These are phyloP conservation scores for Oreochromis niloticus DNA, from an alignment of 2,113 vertebrate species.

Conservation along the genomic window DNA sequence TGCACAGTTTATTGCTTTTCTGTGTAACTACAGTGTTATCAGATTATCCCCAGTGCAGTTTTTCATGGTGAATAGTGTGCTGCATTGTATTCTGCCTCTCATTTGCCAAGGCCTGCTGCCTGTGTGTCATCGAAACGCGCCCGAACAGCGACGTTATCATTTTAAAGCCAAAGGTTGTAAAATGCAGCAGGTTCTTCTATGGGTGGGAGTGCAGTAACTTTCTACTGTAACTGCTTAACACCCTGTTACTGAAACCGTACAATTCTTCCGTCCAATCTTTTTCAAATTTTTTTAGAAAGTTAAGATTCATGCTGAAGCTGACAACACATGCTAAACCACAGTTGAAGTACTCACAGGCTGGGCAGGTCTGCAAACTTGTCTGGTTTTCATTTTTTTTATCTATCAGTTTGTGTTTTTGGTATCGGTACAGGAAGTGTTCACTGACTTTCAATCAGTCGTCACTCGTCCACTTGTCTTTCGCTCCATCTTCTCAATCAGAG, in stretches of 20 bases:
- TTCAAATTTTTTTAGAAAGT: background rate
- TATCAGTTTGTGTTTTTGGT: background rate
- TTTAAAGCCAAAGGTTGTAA: background rate
- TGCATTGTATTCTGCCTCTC: background rate
- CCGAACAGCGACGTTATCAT: background rate
- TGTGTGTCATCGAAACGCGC: background rate
- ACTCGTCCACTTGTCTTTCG: background rate
- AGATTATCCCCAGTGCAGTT: conserved; percentile 36
- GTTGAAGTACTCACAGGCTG: background rate
- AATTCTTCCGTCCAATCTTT: background rate
- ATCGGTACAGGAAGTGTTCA: background rate
- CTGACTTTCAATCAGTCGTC: background rate
- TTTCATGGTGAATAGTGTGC: conserved; percentile 12
- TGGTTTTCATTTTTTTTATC: background rate
- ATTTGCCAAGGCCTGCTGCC: background rate
- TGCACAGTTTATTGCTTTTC: conserved; percentile 61
- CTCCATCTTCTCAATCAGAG: background rate
- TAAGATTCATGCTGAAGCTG: background rate
- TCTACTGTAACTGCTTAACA: background rate
- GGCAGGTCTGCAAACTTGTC: background rate
- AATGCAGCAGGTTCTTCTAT: background rate
- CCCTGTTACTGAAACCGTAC: background rate
- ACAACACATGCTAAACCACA: conserved; percentile 9
- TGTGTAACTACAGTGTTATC: conserved; percentile 48
- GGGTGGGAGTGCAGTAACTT: background rate